These are phyloP conservation scores for Arnoldichthys spilopterus DNA, from an alignment of 2,797 vertebrate species.

Conservation along the genomic window DNA sequence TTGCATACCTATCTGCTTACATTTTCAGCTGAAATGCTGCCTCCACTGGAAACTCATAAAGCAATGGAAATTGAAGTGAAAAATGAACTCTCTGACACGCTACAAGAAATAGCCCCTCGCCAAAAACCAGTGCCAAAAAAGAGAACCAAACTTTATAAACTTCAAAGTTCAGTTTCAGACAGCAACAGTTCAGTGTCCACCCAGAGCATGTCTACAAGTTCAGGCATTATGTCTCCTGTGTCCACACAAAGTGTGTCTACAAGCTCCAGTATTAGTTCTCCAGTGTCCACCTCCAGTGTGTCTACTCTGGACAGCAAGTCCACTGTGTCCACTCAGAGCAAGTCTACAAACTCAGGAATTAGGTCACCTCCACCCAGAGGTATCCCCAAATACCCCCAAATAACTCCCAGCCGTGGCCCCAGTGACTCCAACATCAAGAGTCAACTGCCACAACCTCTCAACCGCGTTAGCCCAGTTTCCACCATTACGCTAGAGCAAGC, in stretches of 20 bases:
- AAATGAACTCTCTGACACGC: constrained; percentile 63
- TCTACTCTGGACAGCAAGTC: constrained; percentile 54
- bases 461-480: constrained; percentile 52
- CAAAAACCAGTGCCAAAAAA: constrained; percentile 88
- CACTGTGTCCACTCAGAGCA: constrained; percentile 52
- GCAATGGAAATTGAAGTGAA: constrained; percentile 58
- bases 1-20: constrained; percentile 15
- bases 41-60: constrained; percentile 63
- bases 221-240: constrained; percentile 83
- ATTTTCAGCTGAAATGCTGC: constrained; percentile 24
- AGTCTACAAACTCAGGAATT: constrained; percentile 59
- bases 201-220: constrained; percentile 74
- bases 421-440: constrained; percentile 73
- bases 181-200: constrained; percentile 59
- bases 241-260: constrained; percentile 71
- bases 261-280: constrained; percentile 60
- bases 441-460: constrained; percentile 19
- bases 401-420: constrained; percentile 83
- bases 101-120: constrained; percentile 61
- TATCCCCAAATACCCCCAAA: constrained; percentile 81
- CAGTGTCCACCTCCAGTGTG: constrained; percentile 56
- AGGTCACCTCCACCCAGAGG: constrained; percentile 69
- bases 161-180: constrained; percentile 63
- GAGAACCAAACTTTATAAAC: constrained; percentile 82
- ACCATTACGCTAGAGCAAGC: constrained; percentile 73